Conservation (phyloP, 2,888 invertebrate genomes). For the Anodontia alba region DNA sequence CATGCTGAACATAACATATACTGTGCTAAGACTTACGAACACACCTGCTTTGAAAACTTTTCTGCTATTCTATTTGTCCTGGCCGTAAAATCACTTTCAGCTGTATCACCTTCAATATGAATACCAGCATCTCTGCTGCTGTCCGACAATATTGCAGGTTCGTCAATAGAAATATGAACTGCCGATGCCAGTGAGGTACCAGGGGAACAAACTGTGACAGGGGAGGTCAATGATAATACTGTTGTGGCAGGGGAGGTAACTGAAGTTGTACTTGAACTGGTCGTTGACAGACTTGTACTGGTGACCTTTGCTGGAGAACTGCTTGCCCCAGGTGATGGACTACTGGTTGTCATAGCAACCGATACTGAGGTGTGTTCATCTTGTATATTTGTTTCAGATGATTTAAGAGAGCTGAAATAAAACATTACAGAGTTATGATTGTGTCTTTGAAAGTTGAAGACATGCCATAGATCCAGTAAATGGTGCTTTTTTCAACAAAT, state of each 20-base stretch:
- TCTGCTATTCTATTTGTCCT: slow-evolving; percentile 29
- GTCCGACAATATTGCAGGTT: neutral
- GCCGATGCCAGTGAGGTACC: neutral
- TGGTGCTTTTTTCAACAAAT: no score
- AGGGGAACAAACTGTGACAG: neutral
- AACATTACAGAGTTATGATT: no score
- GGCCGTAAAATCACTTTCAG: neutral
- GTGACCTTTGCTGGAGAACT: neutral
- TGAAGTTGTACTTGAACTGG: neutral
- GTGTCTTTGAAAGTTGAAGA: no score
- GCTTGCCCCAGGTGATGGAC: neutral
- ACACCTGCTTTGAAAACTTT: slow-evolving; percentile 49
- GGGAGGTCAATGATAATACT: neutral
- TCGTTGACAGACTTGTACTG: neutral
- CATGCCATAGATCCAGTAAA: no score
- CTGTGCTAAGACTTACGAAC: no score
- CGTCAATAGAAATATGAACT: neutral
- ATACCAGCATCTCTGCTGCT: neutral
- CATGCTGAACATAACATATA: no score
- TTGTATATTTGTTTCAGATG: neutral
- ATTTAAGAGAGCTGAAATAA: neutral
- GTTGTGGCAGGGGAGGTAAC: slow-evolving; percentile 3
- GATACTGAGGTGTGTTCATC: neutral
- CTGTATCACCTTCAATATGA: neutral
- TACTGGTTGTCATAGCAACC: slow-evolving; percentile 1